Evolutionary conservation across 1,140 invertebrate genomes (phyloP).

Genomic region (Drosophila bifasciata): DNA sequence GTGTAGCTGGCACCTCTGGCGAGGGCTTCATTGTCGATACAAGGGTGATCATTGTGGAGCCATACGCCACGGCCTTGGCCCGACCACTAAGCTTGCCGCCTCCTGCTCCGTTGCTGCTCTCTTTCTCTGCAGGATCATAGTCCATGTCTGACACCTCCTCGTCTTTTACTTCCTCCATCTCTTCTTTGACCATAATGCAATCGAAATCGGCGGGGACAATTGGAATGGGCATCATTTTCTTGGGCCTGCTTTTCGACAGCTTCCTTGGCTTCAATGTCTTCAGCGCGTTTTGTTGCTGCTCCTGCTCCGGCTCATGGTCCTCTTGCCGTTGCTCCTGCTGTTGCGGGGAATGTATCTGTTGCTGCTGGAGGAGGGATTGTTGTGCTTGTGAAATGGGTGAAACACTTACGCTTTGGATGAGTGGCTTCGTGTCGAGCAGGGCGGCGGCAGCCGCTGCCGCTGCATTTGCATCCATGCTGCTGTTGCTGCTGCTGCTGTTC

Average conservation of each 20-base stretch:
- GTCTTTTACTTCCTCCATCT: not conserved
- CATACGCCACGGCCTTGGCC: constrained; percentile 59
- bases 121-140: too few relatives aligned
- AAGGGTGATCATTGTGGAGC: constrained; percentile 57
- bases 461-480: constrained; percentile 64
- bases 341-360: constrained; percentile 6
- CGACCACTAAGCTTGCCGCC: constrained; percentile 42
- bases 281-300: constrained; percentile 2
- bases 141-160: too few relatives aligned
- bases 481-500: constrained; percentile 84
- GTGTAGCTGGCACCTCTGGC: constrained; percentile 50
- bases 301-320: constrained; percentile 1
- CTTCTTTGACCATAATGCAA: constrained; percentile 7
- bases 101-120: not conserved
- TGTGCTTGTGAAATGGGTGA: constrained; percentile 4
- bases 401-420: constrained; percentile 84
- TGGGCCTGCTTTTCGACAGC: constrained; percentile 2
- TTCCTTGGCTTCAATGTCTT: not conserved
- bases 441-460: constrained; percentile 67
- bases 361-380: constrained; percentile 12
- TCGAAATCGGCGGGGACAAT: not conserved
- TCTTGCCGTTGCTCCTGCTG: not conserved
- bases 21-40: constrained; percentile 53
- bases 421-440: constrained; percentile 84
- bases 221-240: too few relatives aligned